Base-by-base conservation (phyloP, 2,888 invertebrate genomes). In the Troglohyphantes excavatus region DNA sequence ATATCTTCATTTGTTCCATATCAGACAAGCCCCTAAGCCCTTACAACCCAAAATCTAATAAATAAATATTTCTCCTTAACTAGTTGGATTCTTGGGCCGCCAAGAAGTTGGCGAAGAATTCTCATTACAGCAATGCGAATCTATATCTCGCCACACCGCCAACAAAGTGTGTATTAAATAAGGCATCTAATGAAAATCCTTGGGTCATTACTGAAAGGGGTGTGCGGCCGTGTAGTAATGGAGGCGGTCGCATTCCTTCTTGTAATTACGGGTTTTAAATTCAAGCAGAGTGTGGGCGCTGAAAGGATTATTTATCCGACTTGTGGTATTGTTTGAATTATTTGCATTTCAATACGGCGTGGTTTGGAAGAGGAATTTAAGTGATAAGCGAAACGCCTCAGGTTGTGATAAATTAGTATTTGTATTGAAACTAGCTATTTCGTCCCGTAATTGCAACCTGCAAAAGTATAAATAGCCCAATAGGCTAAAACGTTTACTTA, bases 31-130 rank as follows among this genome's bases (percentile, higher is more conserved):
- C 19, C 0, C 33, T n/a, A 27, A n/a, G 26, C 27, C 23, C 65
- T 13, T 11, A 9, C 13, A 5, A 19, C 17, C 19, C 29, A n/a
- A 53, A n/a, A 13, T 63, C 33, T 39, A 43, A 78, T 78, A 78
- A 78, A 43, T 78, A 63, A 78, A 43, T 78, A 63, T 65, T 17
- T 78, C 61, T 39, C 65, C 61, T 78, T 23, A 23, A 17, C 78
- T 0, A 65, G 65, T 21, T 23, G 63, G 43, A 26, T 27, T 29
- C 19, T 19, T n/a, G 29, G 3, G 5, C 33, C 33, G 17, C 53
- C 17, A n/a, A 53, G 53, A 17, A 53, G 53, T 53, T 53, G 6
- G n/a, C 21, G 21, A 78, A 78, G 39, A 78, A 78, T 39, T 39
- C 21, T 21, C 78, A 39, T 78, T 78, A 65, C 65, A n/a, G 63